These are phyloP conservation scores for Drosophila monieri DNA, from an alignment of 2,888 invertebrate genomes.

Conservation along the genomic window DNA sequence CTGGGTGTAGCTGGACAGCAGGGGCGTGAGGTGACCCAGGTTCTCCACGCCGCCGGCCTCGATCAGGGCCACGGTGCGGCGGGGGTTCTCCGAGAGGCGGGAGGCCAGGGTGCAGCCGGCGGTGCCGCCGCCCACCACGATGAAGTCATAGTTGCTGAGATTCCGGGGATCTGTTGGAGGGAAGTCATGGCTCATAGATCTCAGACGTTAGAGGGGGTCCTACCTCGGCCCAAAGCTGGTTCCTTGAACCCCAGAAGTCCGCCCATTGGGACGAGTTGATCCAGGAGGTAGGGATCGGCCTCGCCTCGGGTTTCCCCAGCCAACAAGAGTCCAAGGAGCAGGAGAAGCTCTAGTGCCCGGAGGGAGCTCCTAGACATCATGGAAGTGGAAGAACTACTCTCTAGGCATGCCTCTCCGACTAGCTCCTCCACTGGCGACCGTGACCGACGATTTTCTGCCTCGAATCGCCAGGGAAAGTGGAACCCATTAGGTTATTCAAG, in stretches of 20 bases:
- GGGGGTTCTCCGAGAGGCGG: constrained; percentile 82
- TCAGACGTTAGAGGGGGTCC: background rate
- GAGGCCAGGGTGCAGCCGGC: constrained; percentile 87
- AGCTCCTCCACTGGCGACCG: constrained; percentile 15
- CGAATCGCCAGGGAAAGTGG: background rate
- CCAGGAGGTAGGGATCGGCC: constrained; percentile 38
- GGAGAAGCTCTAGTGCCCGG: background rate
- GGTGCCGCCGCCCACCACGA: constrained; percentile 93
- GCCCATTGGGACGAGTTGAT: constrained; percentile 55
- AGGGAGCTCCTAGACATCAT: constrained; percentile 4
- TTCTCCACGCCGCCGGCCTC: constrained; percentile 85
- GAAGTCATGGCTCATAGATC: background rate
- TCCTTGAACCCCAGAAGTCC: constrained; percentile 49
- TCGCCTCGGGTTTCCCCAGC: background rate
- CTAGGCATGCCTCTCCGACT: constrained; percentile 27
- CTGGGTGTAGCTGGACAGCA: constrained; percentile 76
- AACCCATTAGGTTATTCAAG: background rate
- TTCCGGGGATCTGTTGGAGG: constrained; percentile 45
- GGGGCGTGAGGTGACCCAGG: constrained; percentile 77
- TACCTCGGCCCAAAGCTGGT: constrained; percentile 52
- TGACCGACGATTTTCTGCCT: background rate
- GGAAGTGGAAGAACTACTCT: constrained; percentile 19
- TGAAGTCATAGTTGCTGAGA: constrained; percentile 90
- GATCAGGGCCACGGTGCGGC: constrained; percentile 84
- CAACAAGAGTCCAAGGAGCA: background rate